Percentiles rank a stretch among this genome's conserved stretches.
phyloP scores from a whole-genome alignment of 2,888 invertebrate species.

The Lasioglossum lativentre region DNA sequence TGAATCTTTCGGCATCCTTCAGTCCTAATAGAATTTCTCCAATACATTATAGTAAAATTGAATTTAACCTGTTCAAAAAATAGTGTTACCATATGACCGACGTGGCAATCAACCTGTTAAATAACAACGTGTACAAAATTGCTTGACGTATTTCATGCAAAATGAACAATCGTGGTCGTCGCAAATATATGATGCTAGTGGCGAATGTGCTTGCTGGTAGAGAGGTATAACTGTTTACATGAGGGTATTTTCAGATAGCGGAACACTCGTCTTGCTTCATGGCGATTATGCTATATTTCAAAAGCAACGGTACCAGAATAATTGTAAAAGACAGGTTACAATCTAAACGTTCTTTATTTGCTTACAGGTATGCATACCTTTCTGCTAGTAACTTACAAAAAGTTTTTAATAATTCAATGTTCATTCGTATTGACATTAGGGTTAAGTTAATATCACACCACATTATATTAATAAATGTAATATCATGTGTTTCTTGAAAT shows the following conservation, averaged over 20 bases:
- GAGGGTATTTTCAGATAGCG: constrained; percentile 8
- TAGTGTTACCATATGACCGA: too few species aligned
- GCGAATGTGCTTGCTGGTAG: not conserved
- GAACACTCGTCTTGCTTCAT: not conserved
- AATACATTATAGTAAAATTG: not conserved
- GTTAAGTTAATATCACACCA: too few species aligned
- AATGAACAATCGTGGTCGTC: not conserved
- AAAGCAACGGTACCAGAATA: not conserved
- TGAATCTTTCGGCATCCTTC: not conserved
- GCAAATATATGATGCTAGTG: not conserved
- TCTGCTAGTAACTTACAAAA: not conserved
- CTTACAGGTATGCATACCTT: not conserved
- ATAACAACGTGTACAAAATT: not conserved
- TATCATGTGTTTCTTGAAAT: too few species aligned
- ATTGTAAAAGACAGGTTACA: not conserved
- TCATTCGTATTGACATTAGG: too few species aligned
- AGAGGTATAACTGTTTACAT: not conserved
- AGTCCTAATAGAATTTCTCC: not conserved
- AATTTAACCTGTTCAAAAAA: not conserved
- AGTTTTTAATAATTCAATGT: not conserved
- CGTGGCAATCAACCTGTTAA: not conserved
- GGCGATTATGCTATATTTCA: not conserved
- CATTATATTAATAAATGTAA: too few species aligned
- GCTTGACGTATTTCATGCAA: not conserved
- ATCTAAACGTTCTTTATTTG: not conserved